These are phyloP conservation scores for Sclerodermus sp. DNA, from an alignment of 2,888 invertebrate species.

Conservation along the genomic window DNA sequence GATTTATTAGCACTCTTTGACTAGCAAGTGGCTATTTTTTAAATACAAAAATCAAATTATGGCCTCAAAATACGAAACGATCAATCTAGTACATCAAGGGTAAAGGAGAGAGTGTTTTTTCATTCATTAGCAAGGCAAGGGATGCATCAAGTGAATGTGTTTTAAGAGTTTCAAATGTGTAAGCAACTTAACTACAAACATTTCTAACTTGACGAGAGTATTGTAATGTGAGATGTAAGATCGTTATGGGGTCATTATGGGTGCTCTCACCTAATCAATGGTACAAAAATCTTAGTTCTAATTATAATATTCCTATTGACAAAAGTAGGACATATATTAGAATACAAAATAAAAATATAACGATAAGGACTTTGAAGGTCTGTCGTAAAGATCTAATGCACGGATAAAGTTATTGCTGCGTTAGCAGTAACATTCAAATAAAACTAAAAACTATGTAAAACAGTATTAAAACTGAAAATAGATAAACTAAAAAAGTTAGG, in stretches of 20 bases:
- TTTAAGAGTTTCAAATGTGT: too few relatives aligned
- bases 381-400: conserved; percentile 38
- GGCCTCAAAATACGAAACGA: conserved; percentile 14
- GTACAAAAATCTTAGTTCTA: conserved; percentile 56
- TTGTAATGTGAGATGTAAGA: conserved; percentile 18
- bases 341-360: conserved; percentile 13
- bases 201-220: too few relatives aligned
- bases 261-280: conserved; percentile 53
- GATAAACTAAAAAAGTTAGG: background rate
- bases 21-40: conserved; percentile 43
- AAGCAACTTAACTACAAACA: too few relatives aligned
- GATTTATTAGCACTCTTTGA: conserved; percentile 81
- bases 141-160: too few relatives aligned
- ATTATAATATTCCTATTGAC: conserved; percentile 53
- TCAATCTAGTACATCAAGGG: background rate
- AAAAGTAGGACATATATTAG: conserved; percentile 37
- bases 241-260: conserved; percentile 38
- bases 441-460: background rate
- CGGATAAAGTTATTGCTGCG: conserved; percentile 13
- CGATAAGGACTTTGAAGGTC: background rate
- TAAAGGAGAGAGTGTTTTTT: too few relatives aligned
- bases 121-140: too few relatives aligned
- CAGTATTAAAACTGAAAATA: background rate
- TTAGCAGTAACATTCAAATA: background rate
- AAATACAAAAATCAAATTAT: conserved; percentile 31